Evolutionary conservation across 2,888 invertebrate genomes (phyloP).

Genomic region (Oscheius onirici): DNA sequence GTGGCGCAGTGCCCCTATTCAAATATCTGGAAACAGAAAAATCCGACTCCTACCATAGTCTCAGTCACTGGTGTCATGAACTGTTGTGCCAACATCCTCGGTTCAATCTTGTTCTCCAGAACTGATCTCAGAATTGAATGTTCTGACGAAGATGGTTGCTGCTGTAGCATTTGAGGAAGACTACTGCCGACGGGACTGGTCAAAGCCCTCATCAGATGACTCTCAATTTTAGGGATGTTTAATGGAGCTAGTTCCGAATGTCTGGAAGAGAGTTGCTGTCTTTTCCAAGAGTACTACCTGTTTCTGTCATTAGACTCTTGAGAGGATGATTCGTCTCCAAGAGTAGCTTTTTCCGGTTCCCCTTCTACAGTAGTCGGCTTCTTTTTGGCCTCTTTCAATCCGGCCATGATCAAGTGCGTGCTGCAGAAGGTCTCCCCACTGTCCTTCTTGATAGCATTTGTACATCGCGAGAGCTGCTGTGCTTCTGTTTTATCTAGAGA

Average conservation of each 20-base stretch:
- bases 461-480: slow-evolving; percentile 47
- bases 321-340: no score
- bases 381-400: slow-evolving; percentile 40
- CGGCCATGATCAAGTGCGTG: slow-evolving; percentile 67
- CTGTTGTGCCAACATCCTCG: neutral
- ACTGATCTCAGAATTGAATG: neutral
- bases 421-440: slow-evolving; percentile 48
- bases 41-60: no score
- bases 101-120: neutral
- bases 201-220: slow-evolving; percentile 14
- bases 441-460: slow-evolving; percentile 60
- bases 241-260: no score
- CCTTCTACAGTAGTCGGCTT: neutral
- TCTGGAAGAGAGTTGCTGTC: no score
- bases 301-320: no score
- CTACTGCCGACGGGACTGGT: neutral
- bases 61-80: neutral
- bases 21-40: no score
- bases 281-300: no score
- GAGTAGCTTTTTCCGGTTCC: no score
- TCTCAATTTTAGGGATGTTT: neutral
- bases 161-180: neutral
- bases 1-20: no score
- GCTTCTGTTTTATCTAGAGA: slow-evolving; percentile 42
- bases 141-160: neutral